phyloP scores from a whole-genome alignment of 2,888 invertebrate genomes.

The Catocala fraxini region DNA sequence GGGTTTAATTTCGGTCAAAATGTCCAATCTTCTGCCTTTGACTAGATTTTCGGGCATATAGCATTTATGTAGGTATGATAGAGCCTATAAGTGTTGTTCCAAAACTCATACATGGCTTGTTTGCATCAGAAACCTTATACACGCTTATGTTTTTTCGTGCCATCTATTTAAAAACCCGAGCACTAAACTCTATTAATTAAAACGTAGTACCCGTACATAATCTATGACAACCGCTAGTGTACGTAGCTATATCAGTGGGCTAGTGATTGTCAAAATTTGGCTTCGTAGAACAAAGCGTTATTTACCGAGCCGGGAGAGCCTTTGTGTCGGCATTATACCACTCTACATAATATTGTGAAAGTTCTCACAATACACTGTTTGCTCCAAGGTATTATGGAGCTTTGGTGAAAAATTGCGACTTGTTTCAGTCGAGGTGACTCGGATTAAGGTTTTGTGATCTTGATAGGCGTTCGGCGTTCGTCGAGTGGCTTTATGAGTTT shows the following conservation, averaged over 20 bases:
- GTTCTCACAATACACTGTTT: conserved; percentile 84
- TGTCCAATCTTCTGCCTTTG: too few species aligned
- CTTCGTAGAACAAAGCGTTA: conserved; percentile 88
- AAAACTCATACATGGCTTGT: too few species aligned
- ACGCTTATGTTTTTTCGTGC: neutral
- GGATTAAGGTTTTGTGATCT: conserved; percentile 59
- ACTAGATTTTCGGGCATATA: too few species aligned
- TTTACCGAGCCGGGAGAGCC: conserved; percentile 84
- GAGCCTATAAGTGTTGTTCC: too few species aligned
- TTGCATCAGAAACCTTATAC: too few species aligned
- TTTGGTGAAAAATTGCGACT: conserved; percentile 70
- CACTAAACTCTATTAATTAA: neutral
- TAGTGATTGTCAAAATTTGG: conserved; percentile 89
- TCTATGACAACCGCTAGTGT: conserved; percentile 69
- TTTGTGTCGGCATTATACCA: conserved; percentile 86
- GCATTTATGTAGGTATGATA: too few species aligned
- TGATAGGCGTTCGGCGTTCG: conserved; percentile 13
- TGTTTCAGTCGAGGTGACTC: conserved; percentile 62
- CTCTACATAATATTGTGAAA: conserved; percentile 88
- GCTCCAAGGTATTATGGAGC: conserved; percentile 72
- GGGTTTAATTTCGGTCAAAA: too few species aligned
- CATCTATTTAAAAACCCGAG: neutral
- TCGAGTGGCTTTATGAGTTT: conserved; percentile 10
- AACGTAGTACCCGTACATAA: conserved; percentile 28
- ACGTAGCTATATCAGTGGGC: conserved; percentile 80